phyloP scores from a whole-genome alignment of 2,113 vertebrate species.

The Epinephelus fuscoguttatus region DNA sequence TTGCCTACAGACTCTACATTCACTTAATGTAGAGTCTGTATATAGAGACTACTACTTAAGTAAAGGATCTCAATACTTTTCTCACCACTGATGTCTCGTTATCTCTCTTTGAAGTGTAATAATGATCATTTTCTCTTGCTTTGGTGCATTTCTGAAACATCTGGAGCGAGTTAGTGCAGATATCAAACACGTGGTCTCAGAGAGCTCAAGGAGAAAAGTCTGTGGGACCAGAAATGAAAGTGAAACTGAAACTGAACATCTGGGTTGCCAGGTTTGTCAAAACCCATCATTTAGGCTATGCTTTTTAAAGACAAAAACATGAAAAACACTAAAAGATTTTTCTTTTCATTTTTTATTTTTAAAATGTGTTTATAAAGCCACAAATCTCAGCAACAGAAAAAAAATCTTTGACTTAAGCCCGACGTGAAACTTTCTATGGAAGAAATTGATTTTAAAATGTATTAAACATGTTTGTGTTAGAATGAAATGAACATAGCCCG shows the following conservation, averaged over 20 bases:
- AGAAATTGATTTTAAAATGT: no score
- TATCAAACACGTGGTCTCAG: background rate
- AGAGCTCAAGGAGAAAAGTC: accelerated
- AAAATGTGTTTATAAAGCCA: no score
- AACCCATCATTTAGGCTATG: background rate
- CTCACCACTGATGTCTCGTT: background rate
- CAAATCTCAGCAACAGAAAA: background rate
- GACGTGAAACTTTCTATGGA: no score
- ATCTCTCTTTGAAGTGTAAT: background rate
- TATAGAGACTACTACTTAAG: no score
- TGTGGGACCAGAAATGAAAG: constrained; percentile 38
- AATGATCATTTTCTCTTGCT: background rate
- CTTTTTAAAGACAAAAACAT: background rate
- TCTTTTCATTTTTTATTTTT: background rate
- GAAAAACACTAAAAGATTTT: background rate
- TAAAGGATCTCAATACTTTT: background rate
- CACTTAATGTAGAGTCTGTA: no score
- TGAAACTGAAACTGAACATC: constrained; percentile 13
- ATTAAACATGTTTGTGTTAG: no score
- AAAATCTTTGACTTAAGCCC: background rate
- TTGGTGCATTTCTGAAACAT: background rate
- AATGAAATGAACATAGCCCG: no score
- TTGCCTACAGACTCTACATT: no score
- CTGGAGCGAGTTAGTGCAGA: background rate
- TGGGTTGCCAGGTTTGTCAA: constrained; percentile 50